Base-by-base conservation (phyloP, 1,140 invertebrate species). In the Hormaphis cornu region DNA sequence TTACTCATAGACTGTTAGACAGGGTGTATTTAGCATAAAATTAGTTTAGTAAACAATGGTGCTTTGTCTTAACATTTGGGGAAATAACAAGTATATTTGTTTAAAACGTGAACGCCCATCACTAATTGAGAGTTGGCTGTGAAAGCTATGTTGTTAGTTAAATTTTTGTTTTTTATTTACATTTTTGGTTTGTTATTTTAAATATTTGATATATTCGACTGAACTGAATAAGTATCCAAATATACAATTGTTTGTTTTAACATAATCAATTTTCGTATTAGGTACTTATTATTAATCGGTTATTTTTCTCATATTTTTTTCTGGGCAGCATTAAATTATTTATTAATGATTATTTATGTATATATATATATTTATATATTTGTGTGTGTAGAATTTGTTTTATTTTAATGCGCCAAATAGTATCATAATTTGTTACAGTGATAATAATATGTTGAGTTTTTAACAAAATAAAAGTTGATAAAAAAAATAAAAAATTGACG, bases 101-200 rank as follows among this genome's bases (percentile, higher is more conserved):
- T 26, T 37, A 42, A 59, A 40, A 42, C 26, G 10, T 59, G 56
- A 46, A 48, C 26, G 59, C 59, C 58, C 40, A 63, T 63, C 48
- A 63, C 59, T 63, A 63, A 63, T 63, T 16, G n/a, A 5, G 6
- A 63, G 46, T 48, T 30, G 59, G 59, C 59, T 63, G 59, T 56
- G 50, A 46, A 58, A 42, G 54, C 40, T 70, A 56, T 56, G 40
- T 24, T 56, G 16, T 54, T 70, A 70, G 53, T 70, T 59, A 28
- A 26, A 46, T 59, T 24, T 30, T 40, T 18, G 28, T 54, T 69
- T 18, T 52, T 35, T 58, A 16, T 42, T 44, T 40, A 37, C 40
- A 3, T 46, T 46, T 56, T 71, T 71, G 70, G 40, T 63, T 71
- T 71, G 70, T 71, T 71, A 63, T 44, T 63, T 58, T 20, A n/a